phyloP scores from a whole-genome alignment of 2,113 vertebrate species.

The Taxidea taxus region DNA sequence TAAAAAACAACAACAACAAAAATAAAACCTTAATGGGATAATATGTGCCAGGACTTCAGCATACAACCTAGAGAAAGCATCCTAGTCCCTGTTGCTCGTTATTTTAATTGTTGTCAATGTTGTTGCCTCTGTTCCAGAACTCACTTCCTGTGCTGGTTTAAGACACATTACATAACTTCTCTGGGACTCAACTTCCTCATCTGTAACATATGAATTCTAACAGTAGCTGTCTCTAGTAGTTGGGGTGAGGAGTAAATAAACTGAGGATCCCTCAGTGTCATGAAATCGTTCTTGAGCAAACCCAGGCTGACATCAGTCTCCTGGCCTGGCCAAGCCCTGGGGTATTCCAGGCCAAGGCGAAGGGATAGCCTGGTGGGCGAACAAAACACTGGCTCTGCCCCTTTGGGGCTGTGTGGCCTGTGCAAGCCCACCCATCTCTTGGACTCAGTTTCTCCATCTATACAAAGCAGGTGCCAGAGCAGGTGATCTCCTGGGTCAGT shows the following conservation, averaged over 20 bases:
- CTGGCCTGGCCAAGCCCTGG: accelerated
- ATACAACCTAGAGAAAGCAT: not conserved
- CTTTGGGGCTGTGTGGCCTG: not conserved
- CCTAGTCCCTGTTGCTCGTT: not conserved
- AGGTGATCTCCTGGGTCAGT: not conserved
- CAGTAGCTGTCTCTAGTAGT: not conserved
- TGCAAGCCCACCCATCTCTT: not conserved
- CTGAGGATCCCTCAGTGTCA: not conserved
- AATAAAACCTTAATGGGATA: not conserved
- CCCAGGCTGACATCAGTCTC: not conserved
- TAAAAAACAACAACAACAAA: not conserved
- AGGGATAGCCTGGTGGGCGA: not conserved
- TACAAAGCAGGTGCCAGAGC: not conserved
- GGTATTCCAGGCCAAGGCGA: not conserved
- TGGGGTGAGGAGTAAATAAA: not conserved
- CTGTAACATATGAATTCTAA: not conserved
- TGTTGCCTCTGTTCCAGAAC: not conserved
- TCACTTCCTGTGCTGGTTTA: not conserved
- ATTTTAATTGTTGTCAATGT: not conserved
- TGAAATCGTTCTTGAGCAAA: not conserved
- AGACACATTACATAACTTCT: accelerated
- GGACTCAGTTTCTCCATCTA: not conserved
- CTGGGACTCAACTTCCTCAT: not conserved
- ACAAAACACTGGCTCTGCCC: not conserved
- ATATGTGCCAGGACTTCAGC: not conserved